Conservation (phyloP, 1,140 invertebrate species). For the Cepaea nemoralis region DNA sequence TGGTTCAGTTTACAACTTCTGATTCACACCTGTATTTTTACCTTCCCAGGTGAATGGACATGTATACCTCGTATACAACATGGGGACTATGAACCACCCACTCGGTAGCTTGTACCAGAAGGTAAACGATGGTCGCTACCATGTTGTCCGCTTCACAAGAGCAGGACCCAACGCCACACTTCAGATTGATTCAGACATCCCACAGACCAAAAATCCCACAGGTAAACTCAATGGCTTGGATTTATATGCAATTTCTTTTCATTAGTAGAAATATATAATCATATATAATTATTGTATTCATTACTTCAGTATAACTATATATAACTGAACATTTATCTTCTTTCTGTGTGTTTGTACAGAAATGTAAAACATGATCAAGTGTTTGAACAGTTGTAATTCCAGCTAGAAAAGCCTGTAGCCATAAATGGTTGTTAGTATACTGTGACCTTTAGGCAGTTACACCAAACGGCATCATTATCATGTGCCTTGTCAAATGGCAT, state of each 20-base stretch:
- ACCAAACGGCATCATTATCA: no score
- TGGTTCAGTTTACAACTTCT: not conserved
- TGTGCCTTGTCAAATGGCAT: no score
- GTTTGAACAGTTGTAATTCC: no score
- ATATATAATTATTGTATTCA: no score
- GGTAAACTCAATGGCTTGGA: constrained; percentile 49
- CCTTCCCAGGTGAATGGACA: constrained; percentile 86
- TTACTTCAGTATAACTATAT: no score
- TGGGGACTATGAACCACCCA: constrained; percentile 90
- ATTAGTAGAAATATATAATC: not conserved
- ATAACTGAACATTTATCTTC: no score
- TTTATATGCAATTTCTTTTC: not conserved
- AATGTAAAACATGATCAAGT: no score
- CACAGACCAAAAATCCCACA: constrained; percentile 58
- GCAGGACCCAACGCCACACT: constrained; percentile 90
- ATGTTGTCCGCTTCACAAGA: constrained; percentile 90
- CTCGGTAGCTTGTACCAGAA: constrained; percentile 89
- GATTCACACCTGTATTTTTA: not conserved
- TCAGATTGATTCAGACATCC: constrained; percentile 87
- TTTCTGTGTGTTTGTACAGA: no score
- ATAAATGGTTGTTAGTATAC: no score
- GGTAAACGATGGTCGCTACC: constrained; percentile 93
- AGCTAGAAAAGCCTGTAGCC: no score
- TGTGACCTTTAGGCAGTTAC: no score
- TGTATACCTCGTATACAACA: constrained; percentile 92